Percentiles rank a stretch among this genome's conserved stretches.
Evolutionary conservation across 2,113 vertebrate genomes (phyloP).

Genomic region (Rostratula benghalensis): DNA sequence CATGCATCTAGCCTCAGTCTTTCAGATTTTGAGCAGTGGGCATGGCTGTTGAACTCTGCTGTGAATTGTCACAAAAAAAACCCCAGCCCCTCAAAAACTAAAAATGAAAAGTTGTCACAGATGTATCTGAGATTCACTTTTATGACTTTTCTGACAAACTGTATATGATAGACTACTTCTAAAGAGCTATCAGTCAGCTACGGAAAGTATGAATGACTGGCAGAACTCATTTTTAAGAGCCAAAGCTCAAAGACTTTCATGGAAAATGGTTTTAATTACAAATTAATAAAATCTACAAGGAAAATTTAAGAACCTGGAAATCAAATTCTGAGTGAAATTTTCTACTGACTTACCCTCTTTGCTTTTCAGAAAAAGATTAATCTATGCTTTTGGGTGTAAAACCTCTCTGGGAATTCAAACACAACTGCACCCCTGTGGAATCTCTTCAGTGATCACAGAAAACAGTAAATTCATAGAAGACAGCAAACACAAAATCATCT

Average conservation of each 20-base stretch:
- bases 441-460: background rate
- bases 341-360: background rate
- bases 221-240: background rate
- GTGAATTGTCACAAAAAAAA: background rate
- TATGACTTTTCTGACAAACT: background rate
- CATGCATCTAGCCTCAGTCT: background rate
- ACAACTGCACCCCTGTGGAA: background rate
- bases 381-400: background rate
- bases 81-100: background rate
- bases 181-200: background rate
- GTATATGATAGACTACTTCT: background rate
- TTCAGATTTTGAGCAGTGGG: background rate
- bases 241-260: background rate
- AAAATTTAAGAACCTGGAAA: background rate
- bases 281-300: background rate
- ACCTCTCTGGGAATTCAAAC: background rate
- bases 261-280: background rate
- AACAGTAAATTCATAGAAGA: background rate
- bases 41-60: background rate
- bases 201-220: background rate
- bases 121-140: background rate
- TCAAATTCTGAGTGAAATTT: background rate
- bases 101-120: background rate
- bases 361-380: background rate
- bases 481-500: background rate